These are phyloP conservation scores for Phocoena phocoena DNA, from an alignment of 2,113 vertebrate genomes.

Conservation along the genomic window DNA sequence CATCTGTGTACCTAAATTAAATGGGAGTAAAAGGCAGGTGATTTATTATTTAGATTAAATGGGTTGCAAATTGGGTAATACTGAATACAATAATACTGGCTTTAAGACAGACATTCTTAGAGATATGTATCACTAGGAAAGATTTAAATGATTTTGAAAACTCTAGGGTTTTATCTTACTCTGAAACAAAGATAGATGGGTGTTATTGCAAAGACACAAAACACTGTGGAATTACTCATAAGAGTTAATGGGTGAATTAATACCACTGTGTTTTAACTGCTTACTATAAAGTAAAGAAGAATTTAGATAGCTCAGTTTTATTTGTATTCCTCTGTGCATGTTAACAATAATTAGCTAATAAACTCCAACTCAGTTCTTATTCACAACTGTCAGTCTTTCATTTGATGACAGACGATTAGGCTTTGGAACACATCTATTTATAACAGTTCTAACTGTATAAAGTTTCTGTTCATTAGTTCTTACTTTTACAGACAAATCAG, in stretches of 20 bases:
- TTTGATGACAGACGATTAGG: constrained; percentile 12
- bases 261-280: background rate
- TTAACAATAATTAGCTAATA: constrained; percentile 49
- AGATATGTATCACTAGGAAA: background rate
- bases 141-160: background rate
- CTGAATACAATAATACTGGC: background rate
- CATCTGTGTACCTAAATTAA: constrained; percentile 21
- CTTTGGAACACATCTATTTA: background rate
- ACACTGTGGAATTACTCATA: constrained; percentile 15
- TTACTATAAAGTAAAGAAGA: constrained; percentile 30
- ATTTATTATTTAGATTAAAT: background rate
- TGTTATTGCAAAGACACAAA: background rate
- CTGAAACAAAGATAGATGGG: background rate
- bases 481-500: background rate
- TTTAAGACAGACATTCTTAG: background rate
- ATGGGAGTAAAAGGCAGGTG: background rate
- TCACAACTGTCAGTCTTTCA: constrained; percentile 24
- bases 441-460: background rate
- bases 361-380: constrained; percentile 24
- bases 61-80: background rate
- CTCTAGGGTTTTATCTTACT: background rate
- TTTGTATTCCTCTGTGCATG: constrained; percentile 35
- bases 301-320: background rate
- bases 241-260: background rate
- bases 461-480: constrained; percentile 6